Base-by-base conservation (phyloP, 1,140 invertebrate species). In the Prorops nasuta region DNA sequence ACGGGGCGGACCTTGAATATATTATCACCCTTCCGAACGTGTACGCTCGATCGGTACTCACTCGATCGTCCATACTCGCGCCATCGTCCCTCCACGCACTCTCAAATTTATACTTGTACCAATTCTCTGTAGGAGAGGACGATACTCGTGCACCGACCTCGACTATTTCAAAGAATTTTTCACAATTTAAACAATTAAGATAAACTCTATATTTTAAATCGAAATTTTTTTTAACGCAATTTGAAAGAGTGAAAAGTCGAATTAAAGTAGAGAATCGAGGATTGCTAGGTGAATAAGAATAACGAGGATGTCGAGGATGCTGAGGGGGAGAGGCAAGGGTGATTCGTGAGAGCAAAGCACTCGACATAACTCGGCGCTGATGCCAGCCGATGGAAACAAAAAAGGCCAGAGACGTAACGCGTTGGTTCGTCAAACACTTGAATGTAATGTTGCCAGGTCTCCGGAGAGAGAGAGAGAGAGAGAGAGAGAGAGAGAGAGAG, bases 1-100 rank as follows among this genome's bases (percentile, higher is more conserved):
- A 59, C 62, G 71, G 73, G 72, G 70, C 73, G 71, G 72, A 74
- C 66, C 73, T 74, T 69, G 74, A 76, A 74, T 74, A 73, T 65
- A 76, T 74, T 76, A 74, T 69, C 69, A 73, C 64, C 69, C 69
- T 71, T 62, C 67, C 54, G 59, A 53, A 56, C 49, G 38, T 61
- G 53, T 34, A 62, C 39, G 46, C 37, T 45, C 32, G 52, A 60
- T 60, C 52, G 48, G 44, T 36, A 34, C 40, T 44, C 55, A 32
- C 45, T 24, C 34, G 51, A 59, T 59, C 52, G 52, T 45, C 48
- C 48, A 41, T 60, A n/a, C 14, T 15, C n/a, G 16, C 14, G 36
- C 16, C 15, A 15, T 10, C 36, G 14, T 37, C 15, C 36, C 16
- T 37, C 35, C 35, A 18, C 15, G 15, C 9, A 7, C 18, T 14